These are phyloP conservation scores for Amphilophus citrinellus DNA, from an alignment of 2,113 vertebrate genomes.

Conservation along the genomic window DNA sequence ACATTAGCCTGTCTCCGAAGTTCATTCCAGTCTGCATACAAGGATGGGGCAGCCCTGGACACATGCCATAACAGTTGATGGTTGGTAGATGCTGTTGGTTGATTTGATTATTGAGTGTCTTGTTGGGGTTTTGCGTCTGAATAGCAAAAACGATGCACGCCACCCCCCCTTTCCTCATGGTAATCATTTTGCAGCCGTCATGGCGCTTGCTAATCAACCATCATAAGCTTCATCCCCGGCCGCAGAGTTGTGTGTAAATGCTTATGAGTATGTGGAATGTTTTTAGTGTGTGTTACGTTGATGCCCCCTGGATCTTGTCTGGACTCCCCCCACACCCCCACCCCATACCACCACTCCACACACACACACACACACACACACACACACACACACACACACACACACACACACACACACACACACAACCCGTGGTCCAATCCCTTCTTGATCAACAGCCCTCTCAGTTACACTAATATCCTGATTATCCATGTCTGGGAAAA, in stretches of 20 bases:
- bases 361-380: no score
- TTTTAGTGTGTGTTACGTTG: conserved; percentile 58
- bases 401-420: no score
- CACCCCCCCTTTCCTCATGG: conserved; percentile 1
- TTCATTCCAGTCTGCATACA: conserved; percentile 41
- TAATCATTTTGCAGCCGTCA: conserved; percentile 77
- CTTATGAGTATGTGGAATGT: conserved; percentile 47
- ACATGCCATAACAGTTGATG: conserved; percentile 80
- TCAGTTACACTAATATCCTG: conserved; percentile 71
- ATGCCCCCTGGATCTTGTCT: conserved; percentile 68
- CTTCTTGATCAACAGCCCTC: conserved; percentile 62
- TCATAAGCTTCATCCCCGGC: conserved; percentile 75
- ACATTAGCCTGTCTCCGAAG: conserved; percentile 37
- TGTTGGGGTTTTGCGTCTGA: conserved; percentile 43
- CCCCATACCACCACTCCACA: not conserved
- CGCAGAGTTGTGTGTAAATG: conserved; percentile 43
- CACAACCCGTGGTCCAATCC: conserved; percentile 38
- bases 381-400: no score
- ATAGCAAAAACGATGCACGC: conserved; percentile 40
- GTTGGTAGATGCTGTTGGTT: conserved; percentile 78
- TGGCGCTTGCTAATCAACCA: conserved; percentile 83
- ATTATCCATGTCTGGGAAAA: conserved; percentile 66
- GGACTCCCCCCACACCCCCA: conserved; percentile 11
- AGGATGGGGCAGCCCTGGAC: conserved; percentile 56
- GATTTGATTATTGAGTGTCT: conserved; percentile 78